phyloP scores from a whole-genome alignment of 2,888 invertebrate species.

The Amiota communis region DNA sequence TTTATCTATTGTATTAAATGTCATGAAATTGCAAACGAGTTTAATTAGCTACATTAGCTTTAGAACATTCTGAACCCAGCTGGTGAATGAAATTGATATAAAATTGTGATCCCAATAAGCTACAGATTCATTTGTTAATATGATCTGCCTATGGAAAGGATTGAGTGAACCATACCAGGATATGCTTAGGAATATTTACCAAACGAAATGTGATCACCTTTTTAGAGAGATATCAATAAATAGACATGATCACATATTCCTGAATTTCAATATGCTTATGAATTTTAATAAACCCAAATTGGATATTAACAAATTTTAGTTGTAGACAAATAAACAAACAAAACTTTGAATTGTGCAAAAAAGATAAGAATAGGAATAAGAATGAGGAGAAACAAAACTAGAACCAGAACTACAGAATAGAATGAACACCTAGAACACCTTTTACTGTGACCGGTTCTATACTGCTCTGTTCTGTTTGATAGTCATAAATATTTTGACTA shows the following conservation, averaged over 20 bases:
- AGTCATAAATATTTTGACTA: conserved; percentile 45
- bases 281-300: neutral
- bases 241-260: too few relatives aligned
- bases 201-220: too few relatives aligned
- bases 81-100: conserved; percentile 24
- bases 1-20: conserved; percentile 35
- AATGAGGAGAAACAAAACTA: conserved; percentile 16
- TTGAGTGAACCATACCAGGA: too few relatives aligned
- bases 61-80: conserved; percentile 24
- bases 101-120: neutral
- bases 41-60: conserved; percentile 30
- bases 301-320: conserved; percentile 26
- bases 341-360: neutral
- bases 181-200: too few relatives aligned
- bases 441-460: conserved; percentile 56
- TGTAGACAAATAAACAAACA: conserved; percentile 37
- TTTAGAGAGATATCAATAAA: too few relatives aligned
- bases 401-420: neutral
- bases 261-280: neutral
- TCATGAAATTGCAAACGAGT: conserved; percentile 50
- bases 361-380: neutral
- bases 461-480: conserved; percentile 51
- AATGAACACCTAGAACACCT: conserved; percentile 29
- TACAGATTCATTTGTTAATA: too few relatives aligned
- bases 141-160: too few relatives aligned